These are phyloP conservation scores for Artemia sp. DNA, from an alignment of 2,888 invertebrate species.

Conservation along the genomic window DNA sequence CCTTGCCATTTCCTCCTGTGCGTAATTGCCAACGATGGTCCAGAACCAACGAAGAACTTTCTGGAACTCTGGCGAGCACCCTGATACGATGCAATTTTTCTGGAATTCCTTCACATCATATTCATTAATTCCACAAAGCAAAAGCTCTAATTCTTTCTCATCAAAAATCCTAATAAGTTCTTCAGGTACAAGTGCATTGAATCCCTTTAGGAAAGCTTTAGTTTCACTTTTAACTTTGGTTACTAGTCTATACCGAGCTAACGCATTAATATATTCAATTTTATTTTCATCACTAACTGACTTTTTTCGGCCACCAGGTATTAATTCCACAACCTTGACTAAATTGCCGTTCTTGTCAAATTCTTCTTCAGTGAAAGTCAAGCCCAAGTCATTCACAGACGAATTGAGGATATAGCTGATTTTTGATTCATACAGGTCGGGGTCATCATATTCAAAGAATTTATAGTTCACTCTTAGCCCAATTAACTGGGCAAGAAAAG, in stretches of 20 bases:
- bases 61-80: conserved; percentile 52
- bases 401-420: conserved; percentile 81
- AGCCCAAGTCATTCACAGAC: conserved; percentile 68
- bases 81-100: conserved; percentile 54
- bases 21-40: conserved; percentile 73
- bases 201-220: conserved; percentile 71
- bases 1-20: conserved; percentile 78
- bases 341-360: conserved; percentile 61
- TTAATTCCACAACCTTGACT: conserved; percentile 48
- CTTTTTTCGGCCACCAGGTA: conserved; percentile 61
- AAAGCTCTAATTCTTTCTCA: conserved; percentile 84
- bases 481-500: conserved; percentile 83
- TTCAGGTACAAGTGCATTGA: conserved; percentile 78
- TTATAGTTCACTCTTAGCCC: conserved; percentile 77
- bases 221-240: conserved; percentile 63
- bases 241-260: conserved; percentile 73
- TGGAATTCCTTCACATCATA: background rate
- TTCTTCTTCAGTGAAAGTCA: conserved; percentile 75
- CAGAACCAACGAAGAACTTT: conserved; percentile 76
- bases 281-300: conserved; percentile 57
- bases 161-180: conserved; percentile 84
- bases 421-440: conserved; percentile 78
- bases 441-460: conserved; percentile 92
- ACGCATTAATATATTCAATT: conserved; percentile 63
- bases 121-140: conserved; percentile 24